Conservation (phyloP, 2,888 invertebrate genomes). For the Congeria kusceri region DNA sequence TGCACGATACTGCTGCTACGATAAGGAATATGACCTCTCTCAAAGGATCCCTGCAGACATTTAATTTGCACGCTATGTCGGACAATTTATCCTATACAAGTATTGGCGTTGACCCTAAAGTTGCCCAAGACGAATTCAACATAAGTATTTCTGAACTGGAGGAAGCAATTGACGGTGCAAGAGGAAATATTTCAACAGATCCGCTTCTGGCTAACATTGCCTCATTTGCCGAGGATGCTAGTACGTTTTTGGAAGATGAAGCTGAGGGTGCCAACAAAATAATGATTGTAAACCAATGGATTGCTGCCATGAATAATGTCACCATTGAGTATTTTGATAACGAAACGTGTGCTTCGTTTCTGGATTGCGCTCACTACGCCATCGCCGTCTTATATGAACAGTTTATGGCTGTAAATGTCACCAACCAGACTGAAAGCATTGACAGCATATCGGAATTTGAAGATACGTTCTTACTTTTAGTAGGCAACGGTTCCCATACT, state of each 20-base stretch:
- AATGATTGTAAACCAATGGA: slow-evolving; percentile 39
- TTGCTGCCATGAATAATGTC: slow-evolving; percentile 43
- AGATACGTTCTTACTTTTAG: slow-evolving; percentile 27
- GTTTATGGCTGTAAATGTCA: slow-evolving; percentile 25
- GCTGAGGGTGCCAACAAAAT: slow-evolving; percentile 18
- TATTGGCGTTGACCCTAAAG: slow-evolving; percentile 13
- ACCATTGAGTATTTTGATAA: slow-evolving; percentile 32
- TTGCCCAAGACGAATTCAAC: slow-evolving; percentile 40
- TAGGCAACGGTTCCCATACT: slow-evolving; percentile 15
- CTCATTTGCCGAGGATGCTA: slow-evolving; percentile 3
- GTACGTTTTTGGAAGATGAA: slow-evolving; percentile 9
- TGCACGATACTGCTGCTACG: slow-evolving; percentile 18
- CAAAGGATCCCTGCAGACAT: neutral
- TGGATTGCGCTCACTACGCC: slow-evolving; percentile 47
- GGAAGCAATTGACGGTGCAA: slow-evolving; percentile 18
- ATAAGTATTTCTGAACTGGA: slow-evolving; percentile 33
- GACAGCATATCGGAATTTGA: slow-evolving; percentile 34
- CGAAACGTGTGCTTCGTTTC: slow-evolving; percentile 34
- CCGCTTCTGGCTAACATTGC: slow-evolving; percentile 20
- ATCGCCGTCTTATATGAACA: slow-evolving; percentile 39
- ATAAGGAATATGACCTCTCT: slow-evolving; percentile 7
- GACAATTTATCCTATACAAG: slow-evolving; percentile 13
- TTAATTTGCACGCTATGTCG: slow-evolving; percentile 9
- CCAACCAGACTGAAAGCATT: slow-evolving; percentile 23
- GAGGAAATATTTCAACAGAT: slow-evolving; percentile 21